These are phyloP conservation scores for Chironomus riparius DNA, from an alignment of 2,888 invertebrate genomes.

Conservation along the genomic window DNA sequence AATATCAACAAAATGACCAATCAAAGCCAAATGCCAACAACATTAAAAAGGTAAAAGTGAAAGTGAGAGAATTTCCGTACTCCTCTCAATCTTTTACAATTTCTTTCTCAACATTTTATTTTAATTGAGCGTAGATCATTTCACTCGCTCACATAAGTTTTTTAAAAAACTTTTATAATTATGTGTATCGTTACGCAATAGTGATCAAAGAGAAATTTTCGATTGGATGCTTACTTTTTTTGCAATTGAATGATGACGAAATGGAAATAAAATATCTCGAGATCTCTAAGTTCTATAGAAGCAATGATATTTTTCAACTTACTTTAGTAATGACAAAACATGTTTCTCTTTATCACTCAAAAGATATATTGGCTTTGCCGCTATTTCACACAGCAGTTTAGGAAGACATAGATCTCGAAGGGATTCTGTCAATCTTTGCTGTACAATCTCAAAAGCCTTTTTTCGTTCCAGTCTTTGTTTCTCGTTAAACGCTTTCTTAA, in stretches of 20 bases:
- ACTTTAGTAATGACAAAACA: conserved; percentile 40
- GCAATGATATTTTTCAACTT: conserved; percentile 28
- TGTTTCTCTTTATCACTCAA: conserved; percentile 41
- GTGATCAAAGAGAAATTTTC: background rate
- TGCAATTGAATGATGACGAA: background rate
- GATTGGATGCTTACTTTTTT: background rate
- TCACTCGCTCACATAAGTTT: background rate
- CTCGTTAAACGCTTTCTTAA: conserved; percentile 7
- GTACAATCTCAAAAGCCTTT: conserved; percentile 29
- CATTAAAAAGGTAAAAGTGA: background rate
- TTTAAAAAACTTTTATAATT: background rate
- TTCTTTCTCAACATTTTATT: background rate
- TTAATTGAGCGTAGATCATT: background rate
- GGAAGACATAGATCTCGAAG: conserved; percentile 41
- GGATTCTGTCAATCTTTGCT: conserved; percentile 38
- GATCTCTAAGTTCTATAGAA: too few species aligned
- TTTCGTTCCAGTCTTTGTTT: conserved; percentile 24
- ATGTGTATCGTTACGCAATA: background rate
- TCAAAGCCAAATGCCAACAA: background rate
- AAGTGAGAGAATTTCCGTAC: background rate
- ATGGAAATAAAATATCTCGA: too few species aligned
- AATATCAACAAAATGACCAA: background rate
- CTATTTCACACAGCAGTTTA: conserved; percentile 43
- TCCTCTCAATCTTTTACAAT: background rate
- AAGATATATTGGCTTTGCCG: conserved; percentile 39